Evolutionary conservation across 2,797 vertebrate species (phyloP).

Genomic region (Adrianichthys oophorus): DNA sequence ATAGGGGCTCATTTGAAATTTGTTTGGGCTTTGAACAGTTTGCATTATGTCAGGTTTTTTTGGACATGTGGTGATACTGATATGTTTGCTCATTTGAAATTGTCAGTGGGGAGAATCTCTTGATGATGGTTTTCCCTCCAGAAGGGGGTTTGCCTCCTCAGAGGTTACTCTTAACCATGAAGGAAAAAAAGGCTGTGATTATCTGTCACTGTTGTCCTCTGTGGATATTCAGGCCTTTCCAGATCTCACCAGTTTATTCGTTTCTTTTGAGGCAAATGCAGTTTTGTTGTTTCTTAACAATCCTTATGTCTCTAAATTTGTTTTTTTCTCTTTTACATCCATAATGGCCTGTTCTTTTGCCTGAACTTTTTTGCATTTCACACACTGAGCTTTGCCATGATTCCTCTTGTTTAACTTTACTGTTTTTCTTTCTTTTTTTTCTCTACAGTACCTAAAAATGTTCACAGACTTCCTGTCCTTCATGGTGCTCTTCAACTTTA

Average conservation of each 20-base stretch:
- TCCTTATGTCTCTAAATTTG: background rate
- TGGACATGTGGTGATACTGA: background rate
- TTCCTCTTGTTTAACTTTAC: background rate
- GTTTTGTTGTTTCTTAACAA: background rate
- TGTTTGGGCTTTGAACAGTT: background rate
- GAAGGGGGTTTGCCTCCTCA: too few relatives aligned
- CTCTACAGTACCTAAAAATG: slow-evolving; percentile 89
- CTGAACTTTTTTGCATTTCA: background rate
- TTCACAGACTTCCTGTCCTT: slow-evolving; percentile 98
- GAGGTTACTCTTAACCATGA: background rate
- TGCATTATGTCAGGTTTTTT: background rate
- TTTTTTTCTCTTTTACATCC: background rate
- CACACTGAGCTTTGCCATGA: background rate
- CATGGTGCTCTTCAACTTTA: slow-evolving; percentile 99
- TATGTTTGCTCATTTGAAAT: background rate
- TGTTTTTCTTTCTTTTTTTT: background rate
- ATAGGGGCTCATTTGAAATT: background rate
- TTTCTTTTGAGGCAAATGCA: too few relatives aligned
- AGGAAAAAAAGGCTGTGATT: background rate
- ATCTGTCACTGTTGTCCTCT: background rate
- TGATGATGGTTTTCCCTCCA: background rate
- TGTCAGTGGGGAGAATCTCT: too few relatives aligned
- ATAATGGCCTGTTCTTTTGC: background rate
- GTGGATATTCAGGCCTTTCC: background rate
- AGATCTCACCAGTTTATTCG: background rate